Percentiles rank a stretch among this genome's conserved stretches.
Evolutionary conservation across 1,140 invertebrate species (phyloP).

Genomic region (Popillia japonica): DNA sequence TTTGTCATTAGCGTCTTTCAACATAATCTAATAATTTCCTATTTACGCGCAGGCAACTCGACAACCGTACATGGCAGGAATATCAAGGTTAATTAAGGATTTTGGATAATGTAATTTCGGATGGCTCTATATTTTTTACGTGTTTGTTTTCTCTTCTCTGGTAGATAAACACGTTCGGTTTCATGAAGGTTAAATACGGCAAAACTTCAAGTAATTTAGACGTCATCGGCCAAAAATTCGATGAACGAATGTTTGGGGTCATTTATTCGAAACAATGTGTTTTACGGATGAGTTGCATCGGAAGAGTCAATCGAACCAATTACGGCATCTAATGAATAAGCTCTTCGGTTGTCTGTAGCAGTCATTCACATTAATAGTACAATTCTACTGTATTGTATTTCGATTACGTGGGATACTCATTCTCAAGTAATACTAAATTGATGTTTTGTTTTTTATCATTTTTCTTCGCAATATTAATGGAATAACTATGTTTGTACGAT

Average conservation of each 20-base stretch:
- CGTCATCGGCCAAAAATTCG: slow-evolving; percentile 26
- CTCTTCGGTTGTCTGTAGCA: background rate
- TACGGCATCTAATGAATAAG: slow-evolving; percentile 17
- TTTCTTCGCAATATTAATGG: too few relatives aligned
- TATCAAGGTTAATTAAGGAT: slow-evolving; percentile 7
- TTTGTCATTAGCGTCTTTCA: background rate
- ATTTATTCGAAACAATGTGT: slow-evolving; percentile 14
- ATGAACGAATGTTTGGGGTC: slow-evolving; percentile 20
- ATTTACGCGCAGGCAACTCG: background rate
- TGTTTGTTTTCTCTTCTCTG: background rate
- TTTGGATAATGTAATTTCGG: background rate
- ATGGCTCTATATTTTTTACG: background rate
- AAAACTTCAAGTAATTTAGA: background rate
- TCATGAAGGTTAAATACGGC: background rate
- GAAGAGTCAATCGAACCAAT: slow-evolving; percentile 14
- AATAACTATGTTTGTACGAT: too few relatives aligned
- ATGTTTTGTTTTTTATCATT: too few relatives aligned
- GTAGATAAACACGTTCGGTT: background rate
- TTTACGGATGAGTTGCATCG: slow-evolving; percentile 6
- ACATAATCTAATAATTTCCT: background rate
- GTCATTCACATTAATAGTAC: background rate
- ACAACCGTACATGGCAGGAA: background rate
- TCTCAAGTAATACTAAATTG: too few relatives aligned
- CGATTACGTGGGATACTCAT: too few relatives aligned
- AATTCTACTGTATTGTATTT: background rate